Evolutionary conservation across 2,888 invertebrate genomes (phyloP).

Genomic region (Noctua comes): DNA sequence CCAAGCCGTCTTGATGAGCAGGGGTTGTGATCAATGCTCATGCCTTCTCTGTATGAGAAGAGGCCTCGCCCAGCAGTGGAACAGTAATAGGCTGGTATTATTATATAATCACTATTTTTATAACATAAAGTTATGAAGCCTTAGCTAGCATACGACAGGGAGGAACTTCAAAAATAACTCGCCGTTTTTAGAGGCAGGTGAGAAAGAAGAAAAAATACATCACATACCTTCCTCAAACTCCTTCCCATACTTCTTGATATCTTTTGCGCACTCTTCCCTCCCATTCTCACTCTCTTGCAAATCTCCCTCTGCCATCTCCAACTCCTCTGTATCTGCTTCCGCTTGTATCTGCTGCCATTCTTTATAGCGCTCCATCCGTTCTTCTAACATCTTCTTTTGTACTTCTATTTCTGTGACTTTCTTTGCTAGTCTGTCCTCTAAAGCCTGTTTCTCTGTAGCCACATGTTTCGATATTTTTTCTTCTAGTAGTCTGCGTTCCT

Average conservation of each 20-base stretch:
- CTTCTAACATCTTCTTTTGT: slow-evolving; percentile 69
- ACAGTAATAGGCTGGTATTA: neutral
- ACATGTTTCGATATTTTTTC: slow-evolving; percentile 77
- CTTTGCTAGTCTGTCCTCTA: slow-evolving; percentile 71
- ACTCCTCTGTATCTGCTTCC: slow-evolving; percentile 71
- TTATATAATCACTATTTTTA: neutral
- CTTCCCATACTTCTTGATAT: slow-evolving; percentile 77
- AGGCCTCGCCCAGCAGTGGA: neutral
- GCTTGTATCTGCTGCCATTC: slow-evolving; percentile 70
- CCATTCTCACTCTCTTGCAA: slow-evolving; percentile 75
- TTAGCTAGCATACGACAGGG: neutral
- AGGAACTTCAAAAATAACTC: neutral
- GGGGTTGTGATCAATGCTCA: too few species aligned
- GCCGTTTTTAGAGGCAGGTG: neutral
- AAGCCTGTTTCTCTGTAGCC: slow-evolving; percentile 66
- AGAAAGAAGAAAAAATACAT: neutral
- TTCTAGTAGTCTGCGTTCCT: slow-evolving; percentile 77
- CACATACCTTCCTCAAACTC: slow-evolving; percentile 83
- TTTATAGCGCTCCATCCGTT: slow-evolving; percentile 69
- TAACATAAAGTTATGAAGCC: neutral
- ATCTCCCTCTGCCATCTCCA: slow-evolving; percentile 74
- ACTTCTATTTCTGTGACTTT: slow-evolving; percentile 74
- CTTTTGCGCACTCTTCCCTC: slow-evolving; percentile 68
- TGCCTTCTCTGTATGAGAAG: too few species aligned
- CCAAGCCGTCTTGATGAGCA: neutral